Base-by-base conservation (phyloP, 2,888 invertebrate genomes). In the Scaptomyza reducta region DNA sequence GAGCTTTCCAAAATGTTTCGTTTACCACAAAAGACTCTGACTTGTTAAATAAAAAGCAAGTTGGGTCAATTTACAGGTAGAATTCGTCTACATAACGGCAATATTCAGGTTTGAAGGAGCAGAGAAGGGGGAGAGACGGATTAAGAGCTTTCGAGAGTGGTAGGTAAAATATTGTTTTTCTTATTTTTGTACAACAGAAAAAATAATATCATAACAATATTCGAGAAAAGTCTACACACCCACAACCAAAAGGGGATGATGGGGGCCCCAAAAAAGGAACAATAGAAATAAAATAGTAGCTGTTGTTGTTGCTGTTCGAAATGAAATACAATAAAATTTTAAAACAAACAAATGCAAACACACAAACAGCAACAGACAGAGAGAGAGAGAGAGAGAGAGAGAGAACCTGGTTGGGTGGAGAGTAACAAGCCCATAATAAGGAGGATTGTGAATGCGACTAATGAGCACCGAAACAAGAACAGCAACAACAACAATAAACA, bases 301-400 rank as follows among this genome's bases (percentile, higher is more conserved):
- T 63, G 58, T 54, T 70, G 53, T 42, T 35, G 16, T 35, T 35
- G 16, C 46, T 59, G 59, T 38, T 62, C 27, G 61, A 70, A 83
- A 79, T 79, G 77, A 84, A 80, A 80, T 77, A 84, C 78, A 84
- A 81, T 81, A 84, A 81, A 84, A 78, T 81, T 81, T 80, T 65
- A 81, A 84, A 81, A 84, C 85, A 81, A 81, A 84, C 81, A 84
- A 81, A 78, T 62, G 71, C 76, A 81, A 84, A 81, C 80, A 80
- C 49, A 53, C 40, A 60, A 16, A 40, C 9, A n/a, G 6, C 18
- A n/a, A 3, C 18, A 13, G 18, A 2, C 1, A 3, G 6, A n/a
- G 11, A 11, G 41, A 13, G 11, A 18, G 14, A 11, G 22, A 9
- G 13, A 2, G 13, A 18, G 0, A 25, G 16, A 10, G 14, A 40